phyloP scores from a whole-genome alignment of 1,140 invertebrate species.

The Trigoniulus corallinus region DNA sequence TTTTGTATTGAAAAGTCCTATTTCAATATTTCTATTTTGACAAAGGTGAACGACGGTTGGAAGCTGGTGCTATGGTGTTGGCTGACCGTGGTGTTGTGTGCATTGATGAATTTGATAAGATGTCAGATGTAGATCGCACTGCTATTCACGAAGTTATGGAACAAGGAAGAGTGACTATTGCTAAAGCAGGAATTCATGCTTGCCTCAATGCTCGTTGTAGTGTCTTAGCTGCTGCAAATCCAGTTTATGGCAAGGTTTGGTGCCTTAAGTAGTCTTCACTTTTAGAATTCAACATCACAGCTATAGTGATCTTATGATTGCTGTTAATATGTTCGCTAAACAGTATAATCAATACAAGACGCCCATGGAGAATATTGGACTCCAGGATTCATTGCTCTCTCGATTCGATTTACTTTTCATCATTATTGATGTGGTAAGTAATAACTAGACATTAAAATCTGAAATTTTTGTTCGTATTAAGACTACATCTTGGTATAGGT shows the following conservation, averaged over 20 bases:
- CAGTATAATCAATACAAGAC: conserved; percentile 98
- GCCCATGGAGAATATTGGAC: conserved; percentile 98
- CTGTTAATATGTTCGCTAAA: not conserved
- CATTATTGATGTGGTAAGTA: conserved; percentile 62
- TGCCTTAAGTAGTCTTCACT: not conserved
- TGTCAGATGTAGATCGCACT: conserved; percentile 98
- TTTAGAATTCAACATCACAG: conserved; percentile 3
- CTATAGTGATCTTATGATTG: conserved; percentile 1
- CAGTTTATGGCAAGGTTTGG: conserved; percentile 84
- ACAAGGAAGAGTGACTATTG: conserved; percentile 87
- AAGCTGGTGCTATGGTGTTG: conserved; percentile 98
- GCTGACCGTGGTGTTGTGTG: conserved; percentile 96
- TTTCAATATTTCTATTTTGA: not conserved
- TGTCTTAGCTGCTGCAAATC: conserved; percentile 96
- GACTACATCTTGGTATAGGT: conserved; percentile 20
- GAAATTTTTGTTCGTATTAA: not conserved
- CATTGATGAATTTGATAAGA: conserved; percentile 99
- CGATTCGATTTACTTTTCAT: conserved; percentile 99
- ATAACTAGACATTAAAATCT: not conserved
- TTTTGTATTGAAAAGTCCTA: conserved; percentile 20
- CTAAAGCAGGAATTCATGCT: conserved; percentile 97
- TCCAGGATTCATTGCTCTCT: conserved; percentile 94
- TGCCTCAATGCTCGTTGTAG: conserved; percentile 94
- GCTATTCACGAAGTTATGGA: conserved; percentile 99
- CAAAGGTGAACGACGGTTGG: conserved; percentile 22